A percentile compares a stretch with the other conserved stretches of the same genome.
Evolutionary conservation across 2,888 invertebrate species (phyloP).

Genomic region (Cyaniris semiargus): DNA sequence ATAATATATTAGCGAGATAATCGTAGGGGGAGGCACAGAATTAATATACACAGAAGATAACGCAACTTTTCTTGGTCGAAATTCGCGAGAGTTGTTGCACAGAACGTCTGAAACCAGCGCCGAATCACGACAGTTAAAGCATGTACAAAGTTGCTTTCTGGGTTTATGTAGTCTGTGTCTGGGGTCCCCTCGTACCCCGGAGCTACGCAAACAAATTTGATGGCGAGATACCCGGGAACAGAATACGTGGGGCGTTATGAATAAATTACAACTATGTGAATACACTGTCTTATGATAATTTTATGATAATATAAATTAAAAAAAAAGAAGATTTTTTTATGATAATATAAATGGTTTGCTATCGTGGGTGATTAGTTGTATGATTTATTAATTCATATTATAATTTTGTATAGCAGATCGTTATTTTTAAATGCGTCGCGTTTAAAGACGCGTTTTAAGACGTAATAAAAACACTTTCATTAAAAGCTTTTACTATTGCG

Average conservation of each 20-base stretch:
- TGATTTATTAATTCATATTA: neutral
- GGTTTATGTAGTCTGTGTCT: neutral
- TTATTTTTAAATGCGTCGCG: too few relatives aligned
- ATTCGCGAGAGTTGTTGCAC: too few relatives aligned
- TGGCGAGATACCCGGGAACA: conserved; percentile 29
- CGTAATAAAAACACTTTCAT: too few relatives aligned
- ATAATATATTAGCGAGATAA: conserved; percentile 32
- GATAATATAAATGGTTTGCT: neutral
- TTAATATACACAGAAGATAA: neutral
- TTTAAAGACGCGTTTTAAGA: too few relatives aligned
- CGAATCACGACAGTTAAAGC: neutral
- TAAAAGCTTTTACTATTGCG: too few relatives aligned
- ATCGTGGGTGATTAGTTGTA: neutral
- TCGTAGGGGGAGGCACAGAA: conserved; percentile 9
- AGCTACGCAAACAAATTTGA: conserved; percentile 31
- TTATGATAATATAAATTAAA: too few relatives aligned
- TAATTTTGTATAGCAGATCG: too few relatives aligned
- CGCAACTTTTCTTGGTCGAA: neutral
- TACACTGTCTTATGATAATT: conserved; percentile 13
- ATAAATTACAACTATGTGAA: conserved; percentile 29
- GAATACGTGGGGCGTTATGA: conserved; percentile 30
- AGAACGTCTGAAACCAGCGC: neutral
- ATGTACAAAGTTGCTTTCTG: neutral
- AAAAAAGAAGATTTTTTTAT: too few relatives aligned
- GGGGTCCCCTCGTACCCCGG: conserved; percentile 17